Conservation (phyloP, 2,888 invertebrate species). For the Cerceris rybyensis region DNA sequence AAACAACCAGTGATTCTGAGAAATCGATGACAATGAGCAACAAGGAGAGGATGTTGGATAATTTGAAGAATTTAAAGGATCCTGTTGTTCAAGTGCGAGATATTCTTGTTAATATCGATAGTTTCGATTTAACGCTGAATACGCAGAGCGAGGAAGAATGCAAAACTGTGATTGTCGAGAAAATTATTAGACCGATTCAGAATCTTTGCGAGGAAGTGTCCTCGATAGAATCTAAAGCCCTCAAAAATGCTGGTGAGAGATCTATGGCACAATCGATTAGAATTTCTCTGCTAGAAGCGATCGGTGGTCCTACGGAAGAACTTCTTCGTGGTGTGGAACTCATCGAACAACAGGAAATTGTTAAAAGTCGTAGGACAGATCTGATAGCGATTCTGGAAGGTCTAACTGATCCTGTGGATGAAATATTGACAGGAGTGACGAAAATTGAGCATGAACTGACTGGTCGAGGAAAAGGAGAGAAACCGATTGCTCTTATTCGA, state of each 20-base stretch:
- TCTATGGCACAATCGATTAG: conserved; percentile 71
- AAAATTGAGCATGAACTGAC: conserved; percentile 75
- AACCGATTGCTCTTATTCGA: conserved; percentile 75
- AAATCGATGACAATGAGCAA: conserved; percentile 63
- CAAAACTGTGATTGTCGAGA: conserved; percentile 65
- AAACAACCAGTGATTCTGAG: conserved; percentile 61
- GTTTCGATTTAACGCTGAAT: conserved; percentile 57
- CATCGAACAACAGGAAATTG: conserved; percentile 68
- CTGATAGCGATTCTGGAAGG: conserved; percentile 78
- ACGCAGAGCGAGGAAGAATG: conserved; percentile 59
- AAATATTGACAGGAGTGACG: conserved; percentile 75
- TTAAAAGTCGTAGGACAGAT: conserved; percentile 67
- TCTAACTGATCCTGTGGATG: conserved; percentile 82
- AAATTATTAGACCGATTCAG: conserved; percentile 74
- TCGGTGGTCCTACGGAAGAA: conserved; percentile 78
- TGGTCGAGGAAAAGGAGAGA: conserved; percentile 65
- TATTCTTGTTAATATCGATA: conserved; percentile 68
- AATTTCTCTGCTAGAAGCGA: conserved; percentile 75
- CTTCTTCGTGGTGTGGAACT: conserved; percentile 76
- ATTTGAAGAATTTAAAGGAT: conserved; percentile 64
- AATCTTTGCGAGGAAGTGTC: conserved; percentile 75
- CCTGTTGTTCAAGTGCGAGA: conserved; percentile 71
- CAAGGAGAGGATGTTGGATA: conserved; percentile 70
- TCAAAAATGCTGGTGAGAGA: conserved; percentile 72
- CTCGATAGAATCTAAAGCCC: conserved; percentile 72